Conservation (phyloP, 2,113 vertebrate species). For the Antechinus flavipes region DNA sequence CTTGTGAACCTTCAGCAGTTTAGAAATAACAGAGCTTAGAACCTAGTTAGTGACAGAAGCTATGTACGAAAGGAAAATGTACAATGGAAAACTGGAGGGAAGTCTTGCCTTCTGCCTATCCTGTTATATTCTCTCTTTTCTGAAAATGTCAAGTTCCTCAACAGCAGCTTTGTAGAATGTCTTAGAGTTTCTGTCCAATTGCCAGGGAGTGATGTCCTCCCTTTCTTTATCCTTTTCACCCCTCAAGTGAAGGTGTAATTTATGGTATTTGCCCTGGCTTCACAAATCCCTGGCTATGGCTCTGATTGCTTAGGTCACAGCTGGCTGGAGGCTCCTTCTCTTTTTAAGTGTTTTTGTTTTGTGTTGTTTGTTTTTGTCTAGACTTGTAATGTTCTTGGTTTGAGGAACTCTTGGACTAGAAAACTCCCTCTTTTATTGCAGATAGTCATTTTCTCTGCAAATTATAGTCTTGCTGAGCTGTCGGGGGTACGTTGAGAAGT, state of each 20-base stretch:
- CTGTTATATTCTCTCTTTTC: background rate
- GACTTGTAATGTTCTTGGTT: background rate
- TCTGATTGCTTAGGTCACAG: background rate
- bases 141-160: background rate
- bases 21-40: background rate
- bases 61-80: background rate
- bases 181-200: background rate
- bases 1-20: background rate
- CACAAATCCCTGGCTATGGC: background rate
- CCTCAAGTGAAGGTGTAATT: background rate
- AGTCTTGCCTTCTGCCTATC: background rate
- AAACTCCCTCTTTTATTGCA: background rate
- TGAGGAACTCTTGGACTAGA: background rate
- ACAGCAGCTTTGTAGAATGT: background rate
- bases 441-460: background rate
- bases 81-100: background rate
- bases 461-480: background rate
- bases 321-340: background rate
- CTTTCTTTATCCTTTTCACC: background rate
- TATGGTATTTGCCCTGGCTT: background rate
- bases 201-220: background rate
- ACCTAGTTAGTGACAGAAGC: background rate
- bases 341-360: background rate
- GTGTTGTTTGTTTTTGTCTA: background rate
- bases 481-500: background rate